phyloP scores from a whole-genome alignment of 2,888 invertebrate species.

The Gryllus longicercus region DNA sequence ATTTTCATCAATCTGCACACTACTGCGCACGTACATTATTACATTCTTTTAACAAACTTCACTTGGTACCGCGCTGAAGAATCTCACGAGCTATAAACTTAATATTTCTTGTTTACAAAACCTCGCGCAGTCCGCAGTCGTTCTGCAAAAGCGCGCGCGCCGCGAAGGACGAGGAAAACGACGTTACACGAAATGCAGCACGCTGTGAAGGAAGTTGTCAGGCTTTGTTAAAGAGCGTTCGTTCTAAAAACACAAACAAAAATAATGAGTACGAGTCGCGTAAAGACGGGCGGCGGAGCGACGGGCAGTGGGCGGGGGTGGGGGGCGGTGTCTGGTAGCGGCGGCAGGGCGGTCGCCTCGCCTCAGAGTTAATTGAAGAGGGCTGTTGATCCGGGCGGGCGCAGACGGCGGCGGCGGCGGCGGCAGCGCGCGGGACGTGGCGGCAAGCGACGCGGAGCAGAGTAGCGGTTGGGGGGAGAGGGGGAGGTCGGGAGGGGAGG shows the following conservation, averaged over 20 bases:
- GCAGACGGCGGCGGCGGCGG: neutral
- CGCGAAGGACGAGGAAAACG: neutral
- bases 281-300: neutral
- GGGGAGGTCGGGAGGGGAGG: neutral
- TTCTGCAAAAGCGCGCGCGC: neutral
- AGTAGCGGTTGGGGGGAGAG: neutral
- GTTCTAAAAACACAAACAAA: neutral
- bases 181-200: neutral
- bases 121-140: neutral
- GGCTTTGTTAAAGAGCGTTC: neutral
- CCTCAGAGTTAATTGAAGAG: constrained; percentile 2
- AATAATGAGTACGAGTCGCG: neutral
- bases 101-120: constrained; percentile 5
- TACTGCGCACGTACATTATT: neutral
- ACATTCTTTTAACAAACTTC: neutral
- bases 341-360: neutral
- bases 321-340: neutral
- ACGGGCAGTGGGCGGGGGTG: neutral
- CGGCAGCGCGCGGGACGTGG: neutral
- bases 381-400: neutral
- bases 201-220: neutral
- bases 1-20: too few species aligned
- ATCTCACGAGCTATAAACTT: neutral
- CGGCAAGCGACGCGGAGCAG: neutral
- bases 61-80: neutral